These are phyloP conservation scores for Phortica okadai DNA, from an alignment of 2,888 invertebrate genomes.

Conservation along the genomic window DNA sequence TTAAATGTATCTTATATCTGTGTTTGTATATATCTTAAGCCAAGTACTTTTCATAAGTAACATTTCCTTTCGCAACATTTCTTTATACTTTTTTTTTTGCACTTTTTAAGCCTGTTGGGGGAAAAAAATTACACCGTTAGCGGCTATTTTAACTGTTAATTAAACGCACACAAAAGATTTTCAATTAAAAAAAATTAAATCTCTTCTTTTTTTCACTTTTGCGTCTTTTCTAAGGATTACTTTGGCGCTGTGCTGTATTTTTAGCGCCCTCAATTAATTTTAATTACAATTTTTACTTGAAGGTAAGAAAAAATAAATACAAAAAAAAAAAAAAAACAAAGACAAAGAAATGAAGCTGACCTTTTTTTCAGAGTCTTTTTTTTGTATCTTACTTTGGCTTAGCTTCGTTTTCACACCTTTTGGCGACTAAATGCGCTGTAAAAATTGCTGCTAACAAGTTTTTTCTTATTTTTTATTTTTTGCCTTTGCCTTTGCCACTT, in stretches of 20 bases:
- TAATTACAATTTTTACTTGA: conserved; percentile 58
- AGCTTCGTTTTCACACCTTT: conserved; percentile 67
- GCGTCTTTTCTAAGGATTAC: neutral
- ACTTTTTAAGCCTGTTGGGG: conserved; percentile 49
- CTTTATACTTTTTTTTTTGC: conserved; percentile 38
- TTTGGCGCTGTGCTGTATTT: neutral
- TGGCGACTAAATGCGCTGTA: conserved; percentile 65
- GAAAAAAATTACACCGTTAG: conserved; percentile 45
- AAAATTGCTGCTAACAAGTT: conserved; percentile 42
- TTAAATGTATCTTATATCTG: no score
- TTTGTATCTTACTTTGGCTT: conserved; percentile 43
- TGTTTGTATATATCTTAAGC: no score
- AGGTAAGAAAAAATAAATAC: conserved; percentile 41
- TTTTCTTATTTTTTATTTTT: conserved; percentile 27
- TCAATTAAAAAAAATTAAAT: neutral
- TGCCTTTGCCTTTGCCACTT: neutral
- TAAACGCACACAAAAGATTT: conserved; percentile 24
- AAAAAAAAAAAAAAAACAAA: conserved; percentile 38
- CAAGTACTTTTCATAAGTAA: no score
- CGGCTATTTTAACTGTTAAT: conserved; percentile 27
- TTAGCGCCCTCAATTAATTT: conserved; percentile 65
- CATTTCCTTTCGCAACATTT: conserved; percentile 29
- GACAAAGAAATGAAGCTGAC: conserved; percentile 36
- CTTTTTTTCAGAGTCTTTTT: conserved; percentile 35
- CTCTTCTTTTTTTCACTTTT: neutral